Percentiles rank a stretch among this genome's conserved stretches.
phyloP scores from a whole-genome alignment of 2,888 invertebrate genomes.

The Cartodere bifasciata region DNA sequence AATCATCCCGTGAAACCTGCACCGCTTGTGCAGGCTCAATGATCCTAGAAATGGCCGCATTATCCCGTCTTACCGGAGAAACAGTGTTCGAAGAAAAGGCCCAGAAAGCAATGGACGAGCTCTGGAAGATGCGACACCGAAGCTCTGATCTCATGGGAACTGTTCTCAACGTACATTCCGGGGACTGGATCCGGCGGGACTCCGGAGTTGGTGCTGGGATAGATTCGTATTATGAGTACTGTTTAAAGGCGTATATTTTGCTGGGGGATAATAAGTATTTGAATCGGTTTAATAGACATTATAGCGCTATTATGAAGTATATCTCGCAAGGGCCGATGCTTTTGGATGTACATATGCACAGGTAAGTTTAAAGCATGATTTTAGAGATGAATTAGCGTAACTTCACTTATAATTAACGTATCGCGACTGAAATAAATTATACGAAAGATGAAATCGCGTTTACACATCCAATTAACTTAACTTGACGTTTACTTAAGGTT shows the following conservation, averaged over 20 bases:
- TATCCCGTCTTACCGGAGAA: conserved; percentile 85
- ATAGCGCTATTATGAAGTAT: conserved; percentile 94
- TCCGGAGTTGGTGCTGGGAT: conserved; percentile 98
- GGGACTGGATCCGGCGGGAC: conserved; percentile 94
- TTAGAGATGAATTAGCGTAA: too few relatives aligned
- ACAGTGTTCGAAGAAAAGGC: conserved; percentile 90
- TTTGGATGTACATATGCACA: conserved; percentile 80
- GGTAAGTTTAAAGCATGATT: too few relatives aligned
- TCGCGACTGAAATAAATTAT: too few relatives aligned
- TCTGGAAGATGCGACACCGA: conserved; percentile 90
- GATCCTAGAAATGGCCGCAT: conserved; percentile 92
- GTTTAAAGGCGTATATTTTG: conserved; percentile 92
- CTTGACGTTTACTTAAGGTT: too few relatives aligned
- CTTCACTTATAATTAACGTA: too few relatives aligned
- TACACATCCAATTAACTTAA: too few relatives aligned
- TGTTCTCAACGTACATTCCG: conserved; percentile 93
- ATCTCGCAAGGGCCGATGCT: conserved; percentile 91
- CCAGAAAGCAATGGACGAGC: conserved; percentile 87
- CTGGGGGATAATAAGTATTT: conserved; percentile 89
- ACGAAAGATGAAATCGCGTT: too few relatives aligned
- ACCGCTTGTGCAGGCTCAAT: conserved; percentile 98
- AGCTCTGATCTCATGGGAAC: conserved; percentile 92
- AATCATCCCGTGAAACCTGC: conserved; percentile 79
- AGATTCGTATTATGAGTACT: conserved; percentile 98
- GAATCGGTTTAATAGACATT: conserved; percentile 88